Evolutionary conservation across 2,797 vertebrate species (phyloP), one percentile per base, ranked within the genome.

Genomic region (Leptodactylus fallax): DNA sequence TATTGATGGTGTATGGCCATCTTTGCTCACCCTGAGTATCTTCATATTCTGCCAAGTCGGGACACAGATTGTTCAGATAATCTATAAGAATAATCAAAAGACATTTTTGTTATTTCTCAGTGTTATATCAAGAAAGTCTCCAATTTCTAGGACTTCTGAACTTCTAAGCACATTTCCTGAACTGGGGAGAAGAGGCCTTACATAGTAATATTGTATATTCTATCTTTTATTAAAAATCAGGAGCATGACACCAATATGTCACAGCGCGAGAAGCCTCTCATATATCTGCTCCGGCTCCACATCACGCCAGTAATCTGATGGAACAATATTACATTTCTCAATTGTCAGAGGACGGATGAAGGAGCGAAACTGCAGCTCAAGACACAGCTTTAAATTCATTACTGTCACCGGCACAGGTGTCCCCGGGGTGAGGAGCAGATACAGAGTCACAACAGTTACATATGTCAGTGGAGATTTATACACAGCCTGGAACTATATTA

Each of bases 61-160:
- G 97, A 85, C 96, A 97, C 77, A 99, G 96, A 93, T 99, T 98
- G 93, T 98, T 99, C 91, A 99, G 94, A 92, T 99, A 99, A 96
- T 99, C 98, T 99, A 94, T 71, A 84, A 69, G 71, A 61, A 55
- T 17, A 45, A 88, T 6, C 6, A 12, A 21, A 6, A 19, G 3
- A 77, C 5, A 16, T 45, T 23, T 0, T 47, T 72, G 36, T 49
- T 6, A 49, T 25, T 67, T 67, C 14, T 13, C 8, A 1, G 12
- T 1, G 11, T 67, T 67, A 25, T 13, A 27, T 14, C 25, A 14
- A 27, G 6, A 67, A 25, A 1, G 12, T 27, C 23, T 12, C 2
- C n/a, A 67, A 67, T 67, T 12, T 67, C 25, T 27, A 11, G 0
- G 17, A 25, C 19, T 49, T 51, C 8, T 7, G 8, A 72, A 45